Conservation (phyloP, 2,113 vertebrate genomes). For the Ceuthmochares aereus region DNA sequence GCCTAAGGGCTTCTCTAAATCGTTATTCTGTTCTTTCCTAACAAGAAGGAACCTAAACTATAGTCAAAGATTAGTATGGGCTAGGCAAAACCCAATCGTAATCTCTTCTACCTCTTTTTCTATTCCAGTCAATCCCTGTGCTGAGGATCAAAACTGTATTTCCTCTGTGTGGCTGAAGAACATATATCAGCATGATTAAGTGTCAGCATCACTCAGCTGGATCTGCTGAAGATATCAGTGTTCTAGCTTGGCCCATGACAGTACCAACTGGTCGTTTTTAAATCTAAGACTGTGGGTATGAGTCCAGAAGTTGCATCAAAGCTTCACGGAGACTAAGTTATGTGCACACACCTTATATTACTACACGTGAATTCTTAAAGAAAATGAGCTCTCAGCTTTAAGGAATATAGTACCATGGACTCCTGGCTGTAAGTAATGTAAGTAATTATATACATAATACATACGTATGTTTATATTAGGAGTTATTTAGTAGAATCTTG, state of each 20-base stretch:
- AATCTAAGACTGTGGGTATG: background rate
- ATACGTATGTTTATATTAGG: background rate
- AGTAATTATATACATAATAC: no score
- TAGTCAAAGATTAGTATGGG: background rate
- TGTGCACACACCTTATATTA: background rate
- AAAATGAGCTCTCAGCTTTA: background rate
- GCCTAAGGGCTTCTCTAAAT: background rate
- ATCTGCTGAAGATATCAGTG: background rate
- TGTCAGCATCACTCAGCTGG: background rate
- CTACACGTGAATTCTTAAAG: background rate
- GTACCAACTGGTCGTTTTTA: accelerated
- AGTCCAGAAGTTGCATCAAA: background rate
- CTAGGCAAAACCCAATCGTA: background rate
- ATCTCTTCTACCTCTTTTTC: background rate
- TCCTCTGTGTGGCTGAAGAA: background rate
- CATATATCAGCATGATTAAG: accelerated
- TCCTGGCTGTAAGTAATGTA: background rate
- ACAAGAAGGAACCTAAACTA: background rate
- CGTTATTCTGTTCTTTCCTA: background rate
- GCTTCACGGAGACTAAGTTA: background rate
- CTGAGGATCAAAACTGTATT: background rate
- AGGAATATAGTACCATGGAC: background rate
- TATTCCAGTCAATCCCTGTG: background rate
- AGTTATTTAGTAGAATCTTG: background rate
- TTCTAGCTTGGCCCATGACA: background rate